A percentile compares a stretch with the other conserved stretches of the same genome.
phyloP scores from a whole-genome alignment of 2,888 invertebrate species.

The Thymelicus acteon region DNA sequence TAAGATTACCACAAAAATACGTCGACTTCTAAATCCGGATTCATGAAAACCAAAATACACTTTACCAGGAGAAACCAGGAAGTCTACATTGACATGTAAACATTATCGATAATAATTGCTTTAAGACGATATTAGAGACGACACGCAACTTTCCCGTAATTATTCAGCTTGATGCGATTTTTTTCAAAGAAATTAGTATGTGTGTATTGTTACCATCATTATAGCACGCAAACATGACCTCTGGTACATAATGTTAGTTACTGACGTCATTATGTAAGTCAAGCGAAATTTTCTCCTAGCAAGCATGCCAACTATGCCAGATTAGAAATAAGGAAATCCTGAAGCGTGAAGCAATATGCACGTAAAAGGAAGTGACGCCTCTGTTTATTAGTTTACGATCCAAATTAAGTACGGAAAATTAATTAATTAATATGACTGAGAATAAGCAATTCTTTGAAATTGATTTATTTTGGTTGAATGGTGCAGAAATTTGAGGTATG shows the following conservation, averaged over 20 bases:
- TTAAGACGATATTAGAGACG: neutral
- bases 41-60: too few species aligned
- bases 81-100: neutral
- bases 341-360: neutral
- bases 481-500: too few species aligned
- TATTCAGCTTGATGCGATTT: neutral
- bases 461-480: too few species aligned
- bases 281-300: conserved; percentile 7
- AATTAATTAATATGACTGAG: too few species aligned
- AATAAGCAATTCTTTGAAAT: too few species aligned
- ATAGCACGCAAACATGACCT: neutral
- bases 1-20: too few species aligned
- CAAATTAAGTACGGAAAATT: neutral
- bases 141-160: conserved; percentile 2
- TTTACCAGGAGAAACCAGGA: too few species aligned
- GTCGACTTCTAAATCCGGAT: too few species aligned
- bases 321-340: conserved; percentile 29
- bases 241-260: neutral
- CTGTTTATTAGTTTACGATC: neutral
- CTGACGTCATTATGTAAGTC: conserved; percentile 12
- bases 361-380: neutral
- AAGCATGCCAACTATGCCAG: conserved; percentile 7
- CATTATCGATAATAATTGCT: conserved; percentile 13
- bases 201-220: neutral
- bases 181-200: neutral